Percentiles rank a stretch among this genome's conserved stretches.
phyloP scores from a whole-genome alignment of 2,888 invertebrate species.

The Rhorus exstirpatorius region DNA sequence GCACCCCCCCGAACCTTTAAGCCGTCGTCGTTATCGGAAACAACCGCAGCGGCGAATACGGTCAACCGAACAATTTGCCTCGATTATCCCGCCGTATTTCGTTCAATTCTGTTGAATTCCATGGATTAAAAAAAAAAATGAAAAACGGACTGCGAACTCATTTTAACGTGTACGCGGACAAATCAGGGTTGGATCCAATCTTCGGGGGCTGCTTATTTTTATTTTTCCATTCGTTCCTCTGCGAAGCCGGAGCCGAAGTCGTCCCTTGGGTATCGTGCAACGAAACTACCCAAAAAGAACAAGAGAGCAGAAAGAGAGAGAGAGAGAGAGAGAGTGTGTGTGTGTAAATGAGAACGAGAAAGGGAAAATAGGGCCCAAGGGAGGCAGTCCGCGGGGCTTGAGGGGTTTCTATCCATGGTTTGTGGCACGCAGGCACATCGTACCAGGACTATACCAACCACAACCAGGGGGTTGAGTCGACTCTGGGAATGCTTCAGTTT shows the following conservation, averaged over 20 bases:
- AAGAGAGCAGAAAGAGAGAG: too few species aligned
- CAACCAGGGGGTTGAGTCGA: background rate
- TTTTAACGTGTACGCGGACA: background rate
- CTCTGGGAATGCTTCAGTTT: conserved; percentile 47
- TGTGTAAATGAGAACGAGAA: background rate
- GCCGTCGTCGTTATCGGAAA: background rate
- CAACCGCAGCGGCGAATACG: too few species aligned
- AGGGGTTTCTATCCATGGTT: conserved; percentile 29
- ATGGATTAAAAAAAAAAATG: too few species aligned
- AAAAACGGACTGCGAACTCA: background rate
- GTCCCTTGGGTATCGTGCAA: conserved; percentile 65
- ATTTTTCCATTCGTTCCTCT: conserved; percentile 20
- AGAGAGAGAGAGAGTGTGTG: conserved; percentile 8
- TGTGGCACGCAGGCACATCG: conserved; percentile 25
- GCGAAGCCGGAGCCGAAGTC: conserved; percentile 8
- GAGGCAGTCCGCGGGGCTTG: conserved; percentile 39
- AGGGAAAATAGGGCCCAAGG: conserved; percentile 64
- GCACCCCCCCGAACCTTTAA: too few species aligned
- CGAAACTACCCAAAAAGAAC: conserved; percentile 44
- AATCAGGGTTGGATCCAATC: conserved; percentile 60
- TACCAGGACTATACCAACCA: conserved; percentile 23
- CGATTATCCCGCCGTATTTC: too few species aligned
- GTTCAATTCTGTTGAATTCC: too few species aligned
- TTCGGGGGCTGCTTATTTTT: conserved; percentile 3
- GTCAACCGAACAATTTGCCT: conserved; percentile 53